phyloP scores from a whole-genome alignment of 1,140 invertebrate species.

The Drosophila saltans region DNA sequence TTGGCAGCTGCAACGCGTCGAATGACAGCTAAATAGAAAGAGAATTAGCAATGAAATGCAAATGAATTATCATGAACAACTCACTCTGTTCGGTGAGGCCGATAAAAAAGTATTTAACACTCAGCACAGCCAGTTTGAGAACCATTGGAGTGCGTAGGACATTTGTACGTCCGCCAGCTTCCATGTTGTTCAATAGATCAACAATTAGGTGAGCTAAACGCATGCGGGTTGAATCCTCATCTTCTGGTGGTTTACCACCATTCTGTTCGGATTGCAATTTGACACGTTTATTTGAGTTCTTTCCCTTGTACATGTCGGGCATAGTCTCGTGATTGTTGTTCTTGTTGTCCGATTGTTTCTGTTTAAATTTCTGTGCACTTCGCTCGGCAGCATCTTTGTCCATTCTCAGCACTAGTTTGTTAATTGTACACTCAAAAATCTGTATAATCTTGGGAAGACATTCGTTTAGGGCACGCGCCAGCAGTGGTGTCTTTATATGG shows the following conservation, averaged over 20 bases:
- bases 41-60: conserved; percentile 21
- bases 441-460: conserved; percentile 77
- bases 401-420: conserved; percentile 67
- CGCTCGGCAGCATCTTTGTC: conserved; percentile 54
- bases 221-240: conserved; percentile 45
- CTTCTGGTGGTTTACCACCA: not conserved
- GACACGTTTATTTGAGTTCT: conserved; percentile 38
- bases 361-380: conserved; percentile 44
- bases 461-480: conserved; percentile 69
- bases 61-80: conserved; percentile 2
- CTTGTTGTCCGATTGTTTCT: conserved; percentile 53
- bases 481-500: conserved; percentile 52
- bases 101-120: conserved; percentile 90
- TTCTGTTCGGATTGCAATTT: conserved; percentile 40
- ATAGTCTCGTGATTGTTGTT: conserved; percentile 48
- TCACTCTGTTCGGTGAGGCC: conserved; percentile 88
- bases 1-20: conserved; percentile 86
- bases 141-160: conserved; percentile 63
- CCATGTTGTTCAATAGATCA: conserved; percentile 74
- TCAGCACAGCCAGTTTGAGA: conserved; percentile 87
- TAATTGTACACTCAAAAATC: conserved; percentile 75
- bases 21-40: conserved; percentile 79
- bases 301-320: conserved; percentile 51
- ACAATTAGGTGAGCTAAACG: conserved; percentile 71
- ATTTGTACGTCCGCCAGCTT: conserved; percentile 58